Evolutionary conservation across 2,797 vertebrate genomes (phyloP).

Genomic region (Corythornis leucogaster): DNA sequence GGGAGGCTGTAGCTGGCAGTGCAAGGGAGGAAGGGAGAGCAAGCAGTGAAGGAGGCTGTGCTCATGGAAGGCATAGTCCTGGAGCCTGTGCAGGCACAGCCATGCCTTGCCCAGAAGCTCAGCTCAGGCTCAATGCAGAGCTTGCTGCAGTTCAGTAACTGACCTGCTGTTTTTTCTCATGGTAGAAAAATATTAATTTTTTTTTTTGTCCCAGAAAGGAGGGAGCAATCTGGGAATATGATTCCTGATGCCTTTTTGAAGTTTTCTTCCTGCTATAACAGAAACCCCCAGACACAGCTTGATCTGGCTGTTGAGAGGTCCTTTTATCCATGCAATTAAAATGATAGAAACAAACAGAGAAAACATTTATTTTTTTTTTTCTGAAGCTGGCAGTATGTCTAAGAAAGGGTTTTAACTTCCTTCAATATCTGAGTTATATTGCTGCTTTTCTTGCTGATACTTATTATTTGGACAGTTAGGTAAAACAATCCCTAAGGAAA

Average conservation of each 20-base stretch:
- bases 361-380: constrained; percentile 40
- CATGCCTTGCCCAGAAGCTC: fast-evolving
- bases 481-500: constrained; percentile 64
- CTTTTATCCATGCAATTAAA: constrained; percentile 33
- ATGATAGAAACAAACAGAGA: constrained; percentile 2
- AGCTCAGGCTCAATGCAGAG: fast-evolving
- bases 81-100: background rate
- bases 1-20: background rate
- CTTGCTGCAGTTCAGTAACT: background rate
- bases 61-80: background rate
- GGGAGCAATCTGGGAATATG: background rate
- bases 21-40: background rate
- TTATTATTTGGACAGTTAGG: constrained; percentile 50
- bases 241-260: background rate
- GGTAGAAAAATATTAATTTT: background rate
- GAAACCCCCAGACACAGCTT: background rate
- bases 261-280: background rate
- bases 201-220: background rate
- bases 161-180: background rate
- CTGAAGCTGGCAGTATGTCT: background rate
- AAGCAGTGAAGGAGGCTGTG: background rate
- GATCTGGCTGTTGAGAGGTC: background rate
- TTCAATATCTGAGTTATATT: constrained; percentile 11
- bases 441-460: constrained; percentile 25
- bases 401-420: constrained; percentile 21